A percentile compares a stretch with the other conserved stretches of the same genome.
These are phyloP conservation scores for Caenorhabditis latens DNA, from an alignment of 1,140 invertebrate species.

Conservation along the genomic window DNA sequence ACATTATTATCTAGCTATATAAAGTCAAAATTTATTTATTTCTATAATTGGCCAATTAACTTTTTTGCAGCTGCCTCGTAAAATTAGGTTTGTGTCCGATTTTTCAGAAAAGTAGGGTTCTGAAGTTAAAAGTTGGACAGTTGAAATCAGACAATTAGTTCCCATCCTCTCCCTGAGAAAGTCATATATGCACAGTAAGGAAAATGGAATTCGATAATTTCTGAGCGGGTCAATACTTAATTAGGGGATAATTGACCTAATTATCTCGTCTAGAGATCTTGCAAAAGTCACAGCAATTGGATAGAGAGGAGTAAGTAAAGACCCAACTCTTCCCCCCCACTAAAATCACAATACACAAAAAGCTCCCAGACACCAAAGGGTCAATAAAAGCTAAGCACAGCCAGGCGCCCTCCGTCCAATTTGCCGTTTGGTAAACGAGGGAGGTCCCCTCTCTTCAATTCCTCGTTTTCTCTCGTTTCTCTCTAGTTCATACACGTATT, in stretches of 20 bases:
- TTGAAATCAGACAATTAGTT: no score
- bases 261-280: neutral
- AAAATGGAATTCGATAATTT: neutral
- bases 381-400: conserved; percentile 1
- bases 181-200: no score
- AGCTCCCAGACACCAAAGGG: conserved; percentile 4
- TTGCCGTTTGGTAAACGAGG: conserved; percentile 43
- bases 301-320: no score
- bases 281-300: neutral
- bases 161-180: no score
- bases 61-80: no score
- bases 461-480: neutral
- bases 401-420: neutral
- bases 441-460: neutral
- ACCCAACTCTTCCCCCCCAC: no score
- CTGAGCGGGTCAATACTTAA: neutral
- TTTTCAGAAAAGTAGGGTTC: no score
- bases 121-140: no score
- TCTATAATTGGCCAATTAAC: no score
- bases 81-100: no score
- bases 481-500: neutral
- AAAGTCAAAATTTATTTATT: no score
- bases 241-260: conserved; percentile 39
- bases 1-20: no score
- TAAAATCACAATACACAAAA: conserved; percentile 10